These are phyloP conservation scores for Zele albiditarsus DNA, from an alignment of 2,888 invertebrate genomes.

Conservation along the genomic window DNA sequence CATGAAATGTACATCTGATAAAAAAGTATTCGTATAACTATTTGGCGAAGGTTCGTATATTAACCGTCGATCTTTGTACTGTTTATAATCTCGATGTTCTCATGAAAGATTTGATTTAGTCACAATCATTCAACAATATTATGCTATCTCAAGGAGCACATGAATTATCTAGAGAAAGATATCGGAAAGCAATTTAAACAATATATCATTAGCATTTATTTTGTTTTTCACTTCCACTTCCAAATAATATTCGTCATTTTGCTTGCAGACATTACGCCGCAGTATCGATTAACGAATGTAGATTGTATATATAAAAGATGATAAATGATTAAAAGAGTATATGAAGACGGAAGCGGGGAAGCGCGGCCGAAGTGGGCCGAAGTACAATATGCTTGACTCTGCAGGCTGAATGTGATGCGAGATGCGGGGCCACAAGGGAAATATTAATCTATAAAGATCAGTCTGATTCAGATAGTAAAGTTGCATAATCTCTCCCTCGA, in stretches of 20 bases:
- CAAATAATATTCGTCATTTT: neutral
- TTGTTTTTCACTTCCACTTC: no score
- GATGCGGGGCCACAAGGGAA: neutral
- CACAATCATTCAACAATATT: neutral
- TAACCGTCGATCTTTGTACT: neutral
- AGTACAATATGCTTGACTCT: neutral
- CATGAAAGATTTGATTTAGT: neutral
- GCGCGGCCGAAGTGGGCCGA: neutral
- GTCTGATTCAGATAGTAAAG: conserved; percentile 48
- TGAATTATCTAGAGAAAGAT: neutral
- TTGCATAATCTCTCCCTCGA: conserved; percentile 52
- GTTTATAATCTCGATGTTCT: neutral
- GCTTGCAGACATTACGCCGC: neutral
- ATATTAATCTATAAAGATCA: conserved; percentile 53
- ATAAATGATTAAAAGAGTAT: conserved; percentile 4
- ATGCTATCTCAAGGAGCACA: neutral
- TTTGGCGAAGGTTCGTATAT: neutral
- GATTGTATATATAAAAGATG: neutral
- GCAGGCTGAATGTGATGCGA: neutral
- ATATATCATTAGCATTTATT: no score
- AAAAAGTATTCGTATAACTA: no score
- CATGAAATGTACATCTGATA: no score
- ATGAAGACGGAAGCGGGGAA: neutral
- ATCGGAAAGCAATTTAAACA: no score
- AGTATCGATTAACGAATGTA: conserved; percentile 20